Evolutionary conservation across 2,797 vertebrate genomes (phyloP).

Genomic region (Neosalanx taihuensis): DNA sequence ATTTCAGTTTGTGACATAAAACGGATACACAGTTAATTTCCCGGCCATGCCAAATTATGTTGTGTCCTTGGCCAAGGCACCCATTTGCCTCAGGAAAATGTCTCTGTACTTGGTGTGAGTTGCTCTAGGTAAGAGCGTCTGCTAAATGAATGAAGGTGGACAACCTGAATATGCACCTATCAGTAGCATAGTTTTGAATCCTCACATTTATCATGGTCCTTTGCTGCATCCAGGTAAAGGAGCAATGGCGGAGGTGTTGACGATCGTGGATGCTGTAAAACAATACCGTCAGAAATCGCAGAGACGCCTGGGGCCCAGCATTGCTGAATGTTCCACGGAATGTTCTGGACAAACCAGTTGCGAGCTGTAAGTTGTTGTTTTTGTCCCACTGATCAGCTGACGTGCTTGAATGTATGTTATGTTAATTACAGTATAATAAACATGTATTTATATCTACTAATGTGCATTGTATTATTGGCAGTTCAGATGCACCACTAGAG

Average conservation of each 20-base stretch:
- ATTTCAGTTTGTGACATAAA: too few species aligned
- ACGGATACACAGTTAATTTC: too few species aligned
- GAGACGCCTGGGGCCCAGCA: conserved; percentile 25
- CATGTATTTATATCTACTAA: background rate
- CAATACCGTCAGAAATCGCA: conserved; percentile 55
- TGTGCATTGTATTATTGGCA: background rate
- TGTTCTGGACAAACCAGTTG: background rate
- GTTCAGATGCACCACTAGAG: background rate
- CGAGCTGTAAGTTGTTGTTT: background rate
- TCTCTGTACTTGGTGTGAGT: too few species aligned
- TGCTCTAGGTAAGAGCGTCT: too few species aligned
- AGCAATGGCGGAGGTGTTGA: conserved; percentile 91
- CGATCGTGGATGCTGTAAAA: conserved; percentile 78
- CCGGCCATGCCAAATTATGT: too few species aligned
- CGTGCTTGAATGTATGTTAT: background rate
- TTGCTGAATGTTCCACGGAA: background rate
- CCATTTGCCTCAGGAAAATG: too few species aligned
- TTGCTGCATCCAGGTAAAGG: conserved; percentile 78
- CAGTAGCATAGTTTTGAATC: background rate
- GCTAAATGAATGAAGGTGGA: too few species aligned
- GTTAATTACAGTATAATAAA: background rate
- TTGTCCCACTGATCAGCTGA: background rate
- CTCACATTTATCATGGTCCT: background rate
- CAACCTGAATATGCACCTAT: too few species aligned
- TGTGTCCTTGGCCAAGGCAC: too few species aligned